phyloP scores from a whole-genome alignment of 2,888 invertebrate genomes.

The Andrena praecox region DNA sequence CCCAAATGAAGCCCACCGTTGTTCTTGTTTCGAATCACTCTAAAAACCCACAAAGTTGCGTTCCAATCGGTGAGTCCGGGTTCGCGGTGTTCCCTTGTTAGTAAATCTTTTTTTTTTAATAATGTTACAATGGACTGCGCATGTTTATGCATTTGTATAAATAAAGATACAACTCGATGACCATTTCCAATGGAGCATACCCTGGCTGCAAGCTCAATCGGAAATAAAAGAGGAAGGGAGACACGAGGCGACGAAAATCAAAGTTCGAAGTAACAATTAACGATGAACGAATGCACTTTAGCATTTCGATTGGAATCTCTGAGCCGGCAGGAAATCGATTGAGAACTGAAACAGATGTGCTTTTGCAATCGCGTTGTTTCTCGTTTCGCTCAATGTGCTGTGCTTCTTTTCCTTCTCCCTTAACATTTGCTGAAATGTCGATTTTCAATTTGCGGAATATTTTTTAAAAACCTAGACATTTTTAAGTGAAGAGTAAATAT shows the following conservation, averaged over 20 bases:
- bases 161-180: background rate
- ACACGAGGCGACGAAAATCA: background rate
- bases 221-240: background rate
- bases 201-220: background rate
- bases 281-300: conserved; percentile 16
- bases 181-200: background rate
- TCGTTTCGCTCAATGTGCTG: background rate
- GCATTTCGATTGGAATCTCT: conserved; percentile 29
- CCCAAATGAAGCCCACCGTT: no score
- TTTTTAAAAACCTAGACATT: background rate
- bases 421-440: background rate
- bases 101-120: no score
- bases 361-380: background rate
- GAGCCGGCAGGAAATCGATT: conserved; percentile 26
- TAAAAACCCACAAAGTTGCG: no score
- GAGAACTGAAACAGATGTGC: conserved; percentile 6
- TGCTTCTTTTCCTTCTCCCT: background rate
- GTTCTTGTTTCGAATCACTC: no score
- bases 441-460: background rate
- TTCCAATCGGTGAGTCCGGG: no score
- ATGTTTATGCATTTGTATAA: background rate
- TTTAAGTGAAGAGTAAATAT: no score
- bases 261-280: conserved; percentile 29
- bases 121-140: background rate
- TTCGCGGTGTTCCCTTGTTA: no score